Base-by-base conservation (phyloP, 2,113 vertebrate species). In the Gulo gulo region DNA sequence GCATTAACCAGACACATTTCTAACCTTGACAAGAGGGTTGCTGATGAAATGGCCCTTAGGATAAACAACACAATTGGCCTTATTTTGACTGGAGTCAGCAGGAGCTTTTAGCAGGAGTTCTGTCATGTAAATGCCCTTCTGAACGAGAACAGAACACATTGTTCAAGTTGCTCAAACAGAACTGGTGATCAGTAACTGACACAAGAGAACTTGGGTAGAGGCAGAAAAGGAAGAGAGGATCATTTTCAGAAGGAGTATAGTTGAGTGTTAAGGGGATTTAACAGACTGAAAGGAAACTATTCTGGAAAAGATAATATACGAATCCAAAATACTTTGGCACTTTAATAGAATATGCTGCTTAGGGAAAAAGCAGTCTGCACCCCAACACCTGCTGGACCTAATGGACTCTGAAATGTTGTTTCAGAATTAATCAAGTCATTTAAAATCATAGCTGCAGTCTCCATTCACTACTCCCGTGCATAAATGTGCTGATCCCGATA, bases 401-500 rank as follows among this genome's bases (percentile, higher is more conserved):
- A 99, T 99, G 98, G 98, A 98, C 98, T 99, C 98, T 98, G 98
- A 99, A 99, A 98, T 99, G 99, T 99, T 99, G 98, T 99, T 98
- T 98, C 98, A 98, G 98, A 99, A 99, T 99, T 99, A 99, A 99
- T 99, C 99, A 99, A 99, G 99, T 99, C 98, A 99, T 99, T 99
- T 99, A 99, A 99, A 99, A 99, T 99, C 99, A 99, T 99, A 99
- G 99, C 98, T 98, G 98, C 98, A 98, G 98, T 99, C 99, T 98
- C 99, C 98, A 99, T 99, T 98, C 98, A 98, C 98, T 98, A 98
- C 98, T 98, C 97, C 98, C 97, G 98, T 98, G 98, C 98, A 98
- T 99, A 99, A 99, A 99, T 98, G 99, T 99, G 99, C 99, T 99
- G 99, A 99, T 99, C 99, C 98, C 97, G 93, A 99, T 99, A 99